Base-by-base conservation (phyloP, 1,140 invertebrate species). In the Hormaphis cornu region DNA sequence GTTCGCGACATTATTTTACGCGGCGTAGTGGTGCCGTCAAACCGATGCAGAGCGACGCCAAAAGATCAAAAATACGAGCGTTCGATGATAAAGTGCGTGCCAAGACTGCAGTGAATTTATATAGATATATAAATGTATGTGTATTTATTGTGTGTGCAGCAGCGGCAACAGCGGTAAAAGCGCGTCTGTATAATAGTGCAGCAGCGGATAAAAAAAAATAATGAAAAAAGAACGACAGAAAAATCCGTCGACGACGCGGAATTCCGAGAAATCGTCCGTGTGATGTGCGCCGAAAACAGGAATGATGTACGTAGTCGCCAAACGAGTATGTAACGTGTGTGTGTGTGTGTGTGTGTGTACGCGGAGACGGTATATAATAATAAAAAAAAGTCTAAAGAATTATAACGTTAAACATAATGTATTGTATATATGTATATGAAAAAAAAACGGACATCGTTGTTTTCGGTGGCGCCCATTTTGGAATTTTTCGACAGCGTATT, bases 201-300 rank as follows among this genome's bases (percentile, higher is more conserved):
- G n/a, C n/a, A n/a, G n/a, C n/a, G n/a, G n/a, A n/a, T n/a, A 16
- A 37, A 6, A 16, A 56, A 16, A 53, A 3, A 30, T n/a, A 16
- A 30, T n/a, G 12, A 33, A 53, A 2, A 28, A 54, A 53, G n/a
- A 52, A 35, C 46, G 46, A 6, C 3, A 50, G n/a, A 4, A 46
- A 46, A 40, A 18, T 3, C 56, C 56, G 42, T 22, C 14, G 42
- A 48, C 44, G 56, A 61, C 26, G 12, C 2, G n/a, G 28, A 22
- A 50, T 66, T 66, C 61, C 61, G 61, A 66, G 61, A 66, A 66
- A 66, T 20, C 40, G 18, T 33, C 44, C 28, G 61, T 66, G 46
- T 66, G 61, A 66, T 66, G 61, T 66, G 61, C 35, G 61, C 61
- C 61, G 61, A 66, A 66, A 66, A 66, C 61, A 66, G 61, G 61